These are phyloP conservation scores for Torymus aiolomorphi DNA, from an alignment of 2,888 invertebrate species.

Conservation along the genomic window DNA sequence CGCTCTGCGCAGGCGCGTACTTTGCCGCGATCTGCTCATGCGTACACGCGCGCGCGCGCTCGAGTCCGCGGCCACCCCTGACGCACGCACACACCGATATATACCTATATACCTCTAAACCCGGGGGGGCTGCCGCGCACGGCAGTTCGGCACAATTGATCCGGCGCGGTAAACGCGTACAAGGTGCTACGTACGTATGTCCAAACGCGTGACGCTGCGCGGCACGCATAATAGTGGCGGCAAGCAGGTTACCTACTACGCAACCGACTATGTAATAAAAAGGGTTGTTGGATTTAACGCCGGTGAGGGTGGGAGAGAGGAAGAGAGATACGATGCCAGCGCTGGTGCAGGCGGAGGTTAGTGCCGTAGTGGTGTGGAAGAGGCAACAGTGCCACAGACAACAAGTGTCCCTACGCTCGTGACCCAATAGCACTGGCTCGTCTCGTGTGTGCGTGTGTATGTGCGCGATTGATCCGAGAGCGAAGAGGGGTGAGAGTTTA, in stretches of 20 bases:
- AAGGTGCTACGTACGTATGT: neutral
- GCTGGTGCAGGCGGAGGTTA: no score
- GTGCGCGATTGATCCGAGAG: no score
- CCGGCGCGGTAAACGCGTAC: neutral
- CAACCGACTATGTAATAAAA: no score
- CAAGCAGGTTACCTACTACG: no score
- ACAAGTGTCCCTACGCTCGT: constrained; percentile 63
- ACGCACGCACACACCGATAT: no score
- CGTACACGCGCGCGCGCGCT: constrained; percentile 4
- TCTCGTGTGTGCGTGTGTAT: neutral
- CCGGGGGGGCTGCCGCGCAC: neutral
- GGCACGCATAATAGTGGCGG: no score
- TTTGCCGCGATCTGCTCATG: constrained; percentile 26
- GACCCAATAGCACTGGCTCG: constrained; percentile 6
- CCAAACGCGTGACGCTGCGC: no score
- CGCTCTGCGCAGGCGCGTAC: neutral
- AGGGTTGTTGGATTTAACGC: no score
- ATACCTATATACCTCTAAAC: neutral
- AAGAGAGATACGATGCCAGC: no score
- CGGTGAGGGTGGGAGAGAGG: no score
- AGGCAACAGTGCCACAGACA: constrained; percentile 54
- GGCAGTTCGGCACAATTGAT: constrained; percentile 26
- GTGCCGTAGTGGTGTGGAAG: neutral
- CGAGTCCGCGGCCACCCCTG: neutral
- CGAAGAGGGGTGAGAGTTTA: no score